A percentile compares a stretch with the other conserved stretches of the same genome.
These are phyloP conservation scores for Dasypolia templi DNA, from an alignment of 2,888 invertebrate species.

Conservation along the genomic window DNA sequence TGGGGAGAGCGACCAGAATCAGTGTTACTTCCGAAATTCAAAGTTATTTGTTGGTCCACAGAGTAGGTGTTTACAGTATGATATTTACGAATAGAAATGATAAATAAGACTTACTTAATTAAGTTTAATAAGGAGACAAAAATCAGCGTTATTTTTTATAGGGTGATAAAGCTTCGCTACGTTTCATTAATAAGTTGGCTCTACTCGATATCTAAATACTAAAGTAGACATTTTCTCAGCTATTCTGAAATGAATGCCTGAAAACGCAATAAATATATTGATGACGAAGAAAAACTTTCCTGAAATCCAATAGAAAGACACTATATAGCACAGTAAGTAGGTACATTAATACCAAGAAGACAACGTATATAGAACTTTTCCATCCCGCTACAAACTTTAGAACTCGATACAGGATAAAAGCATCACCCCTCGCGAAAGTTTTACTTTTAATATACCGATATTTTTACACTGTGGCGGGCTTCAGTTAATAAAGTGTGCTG, in stretches of 20 bases:
- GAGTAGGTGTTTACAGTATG: constrained; percentile 28
- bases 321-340: background rate
- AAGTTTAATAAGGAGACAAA: background rate
- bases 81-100: background rate
- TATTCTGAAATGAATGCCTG: background rate
- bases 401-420: constrained; percentile 27
- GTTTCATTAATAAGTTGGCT: background rate
- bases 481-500: constrained; percentile 76
- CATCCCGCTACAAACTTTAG: constrained; percentile 38
- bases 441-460: constrained; percentile 52
- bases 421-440: constrained; percentile 39
- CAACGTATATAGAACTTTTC: constrained; percentile 17
- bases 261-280: background rate
- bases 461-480: constrained; percentile 66
- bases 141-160: background rate
- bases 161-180: background rate
- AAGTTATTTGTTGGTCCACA: constrained; percentile 50
- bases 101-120: too few species aligned
- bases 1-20: constrained; percentile 62
- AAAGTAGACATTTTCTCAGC: background rate
- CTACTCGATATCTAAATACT: background rate
- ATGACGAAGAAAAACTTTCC: background rate
- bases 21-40: constrained; percentile 69
- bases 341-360: background rate
- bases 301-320: too few species aligned